Evolutionary conservation across 2,888 invertebrate species (phyloP).

Genomic region (Teleogryllus oceanicus): DNA sequence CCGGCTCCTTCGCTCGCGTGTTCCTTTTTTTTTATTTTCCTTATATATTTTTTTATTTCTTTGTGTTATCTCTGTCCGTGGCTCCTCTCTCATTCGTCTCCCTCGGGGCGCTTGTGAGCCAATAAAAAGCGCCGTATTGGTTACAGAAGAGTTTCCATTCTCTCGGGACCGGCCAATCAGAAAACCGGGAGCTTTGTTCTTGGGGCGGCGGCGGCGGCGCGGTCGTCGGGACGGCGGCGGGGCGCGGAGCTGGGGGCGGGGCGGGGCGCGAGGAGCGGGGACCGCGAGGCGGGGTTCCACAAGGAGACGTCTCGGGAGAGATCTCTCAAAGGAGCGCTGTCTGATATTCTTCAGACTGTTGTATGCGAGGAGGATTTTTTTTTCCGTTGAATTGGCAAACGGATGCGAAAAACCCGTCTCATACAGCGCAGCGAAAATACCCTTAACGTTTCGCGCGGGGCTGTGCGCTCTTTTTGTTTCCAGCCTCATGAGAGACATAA

Average conservation of each 20-base stretch:
- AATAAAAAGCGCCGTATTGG: not conserved
- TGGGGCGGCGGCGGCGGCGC: not conserved
- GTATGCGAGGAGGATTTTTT: not conserved
- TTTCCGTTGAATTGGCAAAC: slow-evolving; percentile 18
- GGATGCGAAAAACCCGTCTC: not conserved
- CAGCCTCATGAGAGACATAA: too few relatives aligned
- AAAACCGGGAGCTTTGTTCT: not conserved
- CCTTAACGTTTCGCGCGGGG: too few relatives aligned
- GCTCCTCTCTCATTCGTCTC: not conserved
- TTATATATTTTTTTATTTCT: not conserved
- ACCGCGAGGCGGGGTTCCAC: too few relatives aligned
- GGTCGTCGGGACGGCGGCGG: not conserved
- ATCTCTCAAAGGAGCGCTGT: not conserved
- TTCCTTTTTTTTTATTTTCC: not conserved
- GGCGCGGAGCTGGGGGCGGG: not conserved
- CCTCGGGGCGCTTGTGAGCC: not conserved
- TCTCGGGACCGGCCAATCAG: not conserved
- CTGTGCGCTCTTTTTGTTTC: too few relatives aligned
- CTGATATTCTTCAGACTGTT: not conserved
- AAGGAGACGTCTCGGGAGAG: too few relatives aligned
- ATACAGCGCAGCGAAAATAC: not conserved
- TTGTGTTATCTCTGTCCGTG: not conserved
- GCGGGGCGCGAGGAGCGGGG: too few relatives aligned
- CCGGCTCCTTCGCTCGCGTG: not conserved
- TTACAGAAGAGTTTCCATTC: not conserved